phyloP scores from a whole-genome alignment of 2,113 vertebrate species.

The Vimba vimba region DNA sequence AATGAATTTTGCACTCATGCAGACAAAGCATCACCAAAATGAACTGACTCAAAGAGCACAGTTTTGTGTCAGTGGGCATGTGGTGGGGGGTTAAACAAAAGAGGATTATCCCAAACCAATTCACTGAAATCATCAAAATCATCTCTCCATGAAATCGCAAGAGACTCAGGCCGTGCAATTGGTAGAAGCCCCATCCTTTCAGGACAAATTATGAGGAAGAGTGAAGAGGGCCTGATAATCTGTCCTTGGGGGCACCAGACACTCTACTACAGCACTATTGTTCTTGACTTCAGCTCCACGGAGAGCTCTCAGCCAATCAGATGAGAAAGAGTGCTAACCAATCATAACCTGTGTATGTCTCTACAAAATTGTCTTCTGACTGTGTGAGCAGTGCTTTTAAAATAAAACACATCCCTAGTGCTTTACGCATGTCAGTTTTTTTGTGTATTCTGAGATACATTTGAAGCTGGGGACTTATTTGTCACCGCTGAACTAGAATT shows the following conservation, averaged over 20 bases:
- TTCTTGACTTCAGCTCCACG: conserved; percentile 41
- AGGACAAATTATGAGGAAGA: conserved; percentile 43
- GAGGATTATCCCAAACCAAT: conserved; percentile 57
- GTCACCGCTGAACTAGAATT: not conserved
- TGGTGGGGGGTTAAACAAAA: conserved; percentile 48
- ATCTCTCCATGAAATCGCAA: conserved; percentile 50
- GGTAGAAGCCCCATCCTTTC: conserved; percentile 44
- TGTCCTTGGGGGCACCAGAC: conserved; percentile 39
- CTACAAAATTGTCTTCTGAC: not conserved
- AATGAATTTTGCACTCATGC: not conserved
- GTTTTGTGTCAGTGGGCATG: conserved; percentile 27
- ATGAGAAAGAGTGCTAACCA: not conserved
- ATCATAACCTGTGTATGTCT: not conserved
- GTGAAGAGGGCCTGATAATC: conserved; percentile 32
- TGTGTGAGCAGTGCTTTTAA: not conserved
- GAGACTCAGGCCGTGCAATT: conserved; percentile 3
- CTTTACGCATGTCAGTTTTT: not conserved
- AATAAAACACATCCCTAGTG: not conserved
- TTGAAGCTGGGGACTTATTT: not conserved
- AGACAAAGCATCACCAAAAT: conserved; percentile 29
- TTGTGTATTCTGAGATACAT: not conserved
- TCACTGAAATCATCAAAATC: conserved; percentile 51
- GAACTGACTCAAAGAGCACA: not conserved
- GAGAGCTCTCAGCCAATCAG: conserved; percentile 36
- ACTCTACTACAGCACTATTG: conserved; percentile 29